Base-by-base conservation (phyloP, 2,888 invertebrate genomes). In the Pristionchus arcanus region DNA sequence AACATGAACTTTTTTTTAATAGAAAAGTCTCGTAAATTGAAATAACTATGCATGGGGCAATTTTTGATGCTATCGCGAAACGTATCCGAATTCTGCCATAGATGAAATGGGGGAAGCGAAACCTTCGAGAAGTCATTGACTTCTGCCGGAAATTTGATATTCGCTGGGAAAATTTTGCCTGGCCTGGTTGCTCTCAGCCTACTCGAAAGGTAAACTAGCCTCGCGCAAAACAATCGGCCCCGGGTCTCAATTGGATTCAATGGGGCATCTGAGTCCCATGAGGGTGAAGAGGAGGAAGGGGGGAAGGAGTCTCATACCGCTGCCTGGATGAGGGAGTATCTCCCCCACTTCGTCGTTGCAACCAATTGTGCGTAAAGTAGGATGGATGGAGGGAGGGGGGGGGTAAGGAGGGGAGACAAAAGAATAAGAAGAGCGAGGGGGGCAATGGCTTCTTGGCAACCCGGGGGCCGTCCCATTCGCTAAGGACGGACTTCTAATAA, bases 311-410 rank as follows among this genome's bases (percentile, higher is more conserved):
- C 55, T 21, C 55, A 77, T 77, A 84, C 55, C 53, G 84, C 55
- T 28, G 55, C 4, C 31, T 16, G 84, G 84, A 84, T 53, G 84
- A 84, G 84, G 42, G 59, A 37, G 59, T 59, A 25, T 31, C 59
- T 59, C 84, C 81, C n/a, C 16, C 49, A 85, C 59, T 59, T 59
- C 84, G 28, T 53, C 49, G 84, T 85, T 85, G 84, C 84, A 85
- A 81, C 81, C 81, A 81, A 81, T 81, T 81, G 81, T 53, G 81
- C 81, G 81, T 81, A 81, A 81, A 81, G 81, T 49, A 81, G 81
- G 59, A 49, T 53, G 84, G 84, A 85, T 55, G 59, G 59, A 59
- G 34, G 4, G 83, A 28, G 53, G 13, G 83, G 49, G n/a, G 84
- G 59, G 49, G 59, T 31, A 49, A 28, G 49, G 81, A 53, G 71